These are phyloP conservation scores for Botia kubotai DNA, from an alignment of 2,797 vertebrate genomes.

Conservation along the genomic window DNA sequence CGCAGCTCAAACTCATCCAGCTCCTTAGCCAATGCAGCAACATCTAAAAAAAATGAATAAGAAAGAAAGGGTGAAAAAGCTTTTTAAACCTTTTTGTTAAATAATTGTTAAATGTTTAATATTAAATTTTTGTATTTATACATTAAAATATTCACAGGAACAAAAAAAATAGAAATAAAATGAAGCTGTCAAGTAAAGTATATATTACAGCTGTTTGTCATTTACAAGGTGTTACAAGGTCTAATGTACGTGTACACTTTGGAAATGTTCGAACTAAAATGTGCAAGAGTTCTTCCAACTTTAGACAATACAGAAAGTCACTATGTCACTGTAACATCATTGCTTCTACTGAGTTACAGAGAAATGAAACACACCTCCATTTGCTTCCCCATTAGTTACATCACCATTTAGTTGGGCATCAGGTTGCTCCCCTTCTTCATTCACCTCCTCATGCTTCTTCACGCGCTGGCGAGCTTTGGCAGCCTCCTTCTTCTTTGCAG, in stretches of 20 bases:
- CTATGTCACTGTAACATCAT: background rate
- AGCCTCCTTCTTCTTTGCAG: constrained; percentile 96
- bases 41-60: background rate
- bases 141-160: too few species aligned
- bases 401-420: constrained; percentile 74
- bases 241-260: too few species aligned
- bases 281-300: background rate
- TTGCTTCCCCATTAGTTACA: constrained; percentile 20
- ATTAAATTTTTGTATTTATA: too few species aligned
- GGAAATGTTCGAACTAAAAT: too few species aligned
- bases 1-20: constrained; percentile 93
- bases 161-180: too few species aligned
- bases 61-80: background rate
- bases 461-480: constrained; percentile 90
- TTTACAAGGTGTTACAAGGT: too few species aligned
- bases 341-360: background rate
- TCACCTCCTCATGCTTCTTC: constrained; percentile 82
- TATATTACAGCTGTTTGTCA: background rate
- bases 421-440: constrained; percentile 77
- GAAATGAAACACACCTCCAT: constrained; percentile 38
- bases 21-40: constrained; percentile 79
- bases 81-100: too few species aligned
- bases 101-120: too few species aligned
- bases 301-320: background rate
- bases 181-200: background rate